Percentiles rank a stretch among this genome's conserved stretches.
Evolutionary conservation across 2,797 vertebrate species (phyloP).

Genomic region (Liparis tanakae): DNA sequence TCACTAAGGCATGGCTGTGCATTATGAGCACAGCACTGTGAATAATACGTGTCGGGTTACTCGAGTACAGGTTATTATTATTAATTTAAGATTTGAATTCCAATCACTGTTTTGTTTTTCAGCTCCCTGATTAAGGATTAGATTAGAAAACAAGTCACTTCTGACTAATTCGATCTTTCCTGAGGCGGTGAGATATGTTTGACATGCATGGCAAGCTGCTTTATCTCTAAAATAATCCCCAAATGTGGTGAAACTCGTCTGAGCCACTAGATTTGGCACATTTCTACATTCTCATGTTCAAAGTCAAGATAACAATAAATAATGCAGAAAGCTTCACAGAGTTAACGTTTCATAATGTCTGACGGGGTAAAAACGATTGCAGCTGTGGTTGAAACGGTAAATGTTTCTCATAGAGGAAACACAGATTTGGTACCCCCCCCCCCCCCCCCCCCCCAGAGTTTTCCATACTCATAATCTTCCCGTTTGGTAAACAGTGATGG

Average conservation of each 20-base stretch:
- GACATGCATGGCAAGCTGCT: background rate
- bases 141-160: too few relatives aligned
- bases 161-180: background rate
- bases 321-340: slow-evolving; percentile 2
- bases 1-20: background rate
- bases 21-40: background rate
- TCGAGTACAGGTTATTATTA: background rate
- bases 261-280: background rate
- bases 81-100: background rate
- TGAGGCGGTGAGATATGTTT: background rate
- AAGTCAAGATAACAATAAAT: slow-evolving; percentile 9
- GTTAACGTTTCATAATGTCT: slow-evolving; percentile 19
- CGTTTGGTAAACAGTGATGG: slow-evolving; percentile 62
- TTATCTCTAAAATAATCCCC: background rate
- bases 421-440: background rate
- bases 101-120: background rate
- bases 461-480: slow-evolving; percentile 43
- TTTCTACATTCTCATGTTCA: background rate
- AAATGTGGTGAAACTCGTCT: background rate
- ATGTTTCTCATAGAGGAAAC: background rate
- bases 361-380: background rate
- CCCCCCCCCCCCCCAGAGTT: slow-evolving; percentile 8
- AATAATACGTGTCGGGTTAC: background rate
- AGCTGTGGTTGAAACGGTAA: background rate
- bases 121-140: background rate